Evolutionary conservation across 2,888 invertebrate genomes (phyloP).

Genomic region (Sarcophaga caerulescens): DNA sequence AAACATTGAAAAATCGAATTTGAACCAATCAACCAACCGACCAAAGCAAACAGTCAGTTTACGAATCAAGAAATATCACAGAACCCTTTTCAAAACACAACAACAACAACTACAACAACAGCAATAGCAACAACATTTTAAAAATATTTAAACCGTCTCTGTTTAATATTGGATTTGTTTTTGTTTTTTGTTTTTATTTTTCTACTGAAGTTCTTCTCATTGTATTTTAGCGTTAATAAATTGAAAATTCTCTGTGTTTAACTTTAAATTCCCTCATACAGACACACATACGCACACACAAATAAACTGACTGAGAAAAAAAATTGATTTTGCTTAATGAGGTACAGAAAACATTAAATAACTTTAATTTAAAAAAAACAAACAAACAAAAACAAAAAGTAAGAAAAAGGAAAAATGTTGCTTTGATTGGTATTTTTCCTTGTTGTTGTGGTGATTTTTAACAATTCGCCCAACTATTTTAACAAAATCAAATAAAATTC

Average conservation of each 20-base stretch:
- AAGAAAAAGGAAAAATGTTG: conserved; percentile 15
- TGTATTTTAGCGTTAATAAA: conserved; percentile 55
- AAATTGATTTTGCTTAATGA: conserved; percentile 59
- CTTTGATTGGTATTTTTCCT: conserved; percentile 44
- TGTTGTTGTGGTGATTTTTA: conserved; percentile 23
- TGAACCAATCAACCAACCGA: conserved; percentile 54
- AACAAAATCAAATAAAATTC: conserved; percentile 27
- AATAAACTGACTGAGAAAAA: background rate
- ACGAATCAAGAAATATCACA: background rate
- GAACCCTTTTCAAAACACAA: conserved; percentile 52
- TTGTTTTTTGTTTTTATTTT: background rate
- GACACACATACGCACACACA: background rate
- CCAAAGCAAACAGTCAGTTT: background rate
- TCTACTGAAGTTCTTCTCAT: conserved; percentile 9
- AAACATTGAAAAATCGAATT: conserved; percentile 67
- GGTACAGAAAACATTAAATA: conserved; percentile 49
- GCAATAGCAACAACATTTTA: conserved; percentile 31
- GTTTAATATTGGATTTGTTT: background rate
- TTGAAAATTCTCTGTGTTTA: conserved; percentile 54
- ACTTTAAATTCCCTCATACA: conserved; percentile 21
- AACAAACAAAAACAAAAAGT: too few species aligned
- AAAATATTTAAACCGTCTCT: conserved; percentile 49
- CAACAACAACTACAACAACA: background rate
- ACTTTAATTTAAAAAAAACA: conserved; percentile 35
- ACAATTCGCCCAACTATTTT: conserved; percentile 37